Evolutionary conservation across 2,888 invertebrate genomes (phyloP).

Genomic region (Eurytoma californica): DNA sequence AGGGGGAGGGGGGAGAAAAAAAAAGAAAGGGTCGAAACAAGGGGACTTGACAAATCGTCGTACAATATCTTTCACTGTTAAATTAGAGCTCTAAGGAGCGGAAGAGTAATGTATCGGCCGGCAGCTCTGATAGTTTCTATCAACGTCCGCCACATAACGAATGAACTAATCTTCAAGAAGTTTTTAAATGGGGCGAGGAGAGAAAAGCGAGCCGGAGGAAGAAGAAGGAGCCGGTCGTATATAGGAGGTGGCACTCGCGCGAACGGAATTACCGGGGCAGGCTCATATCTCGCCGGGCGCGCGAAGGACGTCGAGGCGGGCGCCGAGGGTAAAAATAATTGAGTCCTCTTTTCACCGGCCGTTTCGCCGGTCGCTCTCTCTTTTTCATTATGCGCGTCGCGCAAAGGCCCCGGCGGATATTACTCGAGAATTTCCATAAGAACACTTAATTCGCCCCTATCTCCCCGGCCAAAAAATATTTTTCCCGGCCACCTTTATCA

Average conservation of each 20-base stretch:
- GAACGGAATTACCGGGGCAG: conserved; percentile 51
- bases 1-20: conserved; percentile 37
- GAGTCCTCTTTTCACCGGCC: conserved; percentile 61
- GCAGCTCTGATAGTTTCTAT: conserved; percentile 54
- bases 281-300: conserved; percentile 57
- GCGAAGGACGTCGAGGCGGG: not conserved
- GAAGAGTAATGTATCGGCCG: conserved; percentile 54
- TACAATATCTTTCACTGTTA: conserved; percentile 49
- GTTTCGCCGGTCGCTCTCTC: conserved; percentile 60
- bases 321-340: conserved; percentile 60
- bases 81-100: conserved; percentile 42
- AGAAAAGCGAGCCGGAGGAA: conserved; percentile 29
- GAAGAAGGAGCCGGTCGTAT: not conserved
- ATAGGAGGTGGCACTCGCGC: conserved; percentile 35
- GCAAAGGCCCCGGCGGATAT: conserved; percentile 59
- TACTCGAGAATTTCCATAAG: conserved; percentile 69
- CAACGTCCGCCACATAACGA: conserved; percentile 56
- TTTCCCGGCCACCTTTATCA: conserved; percentile 62
- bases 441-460: conserved; percentile 62
- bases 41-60: conserved; percentile 43
- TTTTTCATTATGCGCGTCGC: conserved; percentile 65
- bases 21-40: conserved; percentile 22
- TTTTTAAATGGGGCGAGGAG: conserved; percentile 59
- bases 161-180: conserved; percentile 58
- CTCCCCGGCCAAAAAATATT: conserved; percentile 65